phyloP scores from a whole-genome alignment of 1,140 invertebrate genomes.

The Philotrypesis tridentata region DNA sequence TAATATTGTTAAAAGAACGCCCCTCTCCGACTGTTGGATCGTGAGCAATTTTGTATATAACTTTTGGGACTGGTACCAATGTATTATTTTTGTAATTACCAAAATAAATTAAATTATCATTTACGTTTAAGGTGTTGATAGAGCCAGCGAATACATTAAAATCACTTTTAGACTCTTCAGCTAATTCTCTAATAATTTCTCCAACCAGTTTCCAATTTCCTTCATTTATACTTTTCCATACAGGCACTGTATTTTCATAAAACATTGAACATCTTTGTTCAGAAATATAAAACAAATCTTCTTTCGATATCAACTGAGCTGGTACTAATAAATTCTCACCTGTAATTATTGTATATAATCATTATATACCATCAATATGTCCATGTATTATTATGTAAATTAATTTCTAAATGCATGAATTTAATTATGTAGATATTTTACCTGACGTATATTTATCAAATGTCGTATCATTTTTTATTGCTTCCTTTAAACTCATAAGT shows the following conservation, averaged over 20 bases:
- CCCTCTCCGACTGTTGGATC: not conserved
- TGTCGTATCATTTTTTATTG: not conserved
- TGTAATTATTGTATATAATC: not conserved
- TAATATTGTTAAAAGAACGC: too few relatives aligned
- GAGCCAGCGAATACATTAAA: not conserved
- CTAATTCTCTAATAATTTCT: conserved; percentile 60
- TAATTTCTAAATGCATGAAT: too few relatives aligned
- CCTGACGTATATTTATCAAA: not conserved
- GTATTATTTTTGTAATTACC: not conserved
- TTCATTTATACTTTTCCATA: conserved; percentile 26
- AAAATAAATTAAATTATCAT: not conserved
- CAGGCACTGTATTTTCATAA: conserved; percentile 76
- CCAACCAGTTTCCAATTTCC: conserved; percentile 78
- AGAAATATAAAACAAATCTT: not conserved
- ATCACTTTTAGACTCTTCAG: not conserved
- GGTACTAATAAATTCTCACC: conserved; percentile 2
- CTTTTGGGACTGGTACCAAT: not conserved
- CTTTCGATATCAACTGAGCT: not conserved
- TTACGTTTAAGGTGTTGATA: not conserved
- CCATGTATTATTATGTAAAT: too few relatives aligned
- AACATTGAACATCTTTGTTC: conserved; percentile 77
- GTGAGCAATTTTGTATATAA: not conserved
- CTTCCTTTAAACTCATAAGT: not conserved
- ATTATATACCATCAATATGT: too few relatives aligned
- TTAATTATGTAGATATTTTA: not conserved